These are phyloP conservation scores for Tenrec ecaudatus DNA, from an alignment of 2,113 vertebrate genomes.

Conservation along the genomic window DNA sequence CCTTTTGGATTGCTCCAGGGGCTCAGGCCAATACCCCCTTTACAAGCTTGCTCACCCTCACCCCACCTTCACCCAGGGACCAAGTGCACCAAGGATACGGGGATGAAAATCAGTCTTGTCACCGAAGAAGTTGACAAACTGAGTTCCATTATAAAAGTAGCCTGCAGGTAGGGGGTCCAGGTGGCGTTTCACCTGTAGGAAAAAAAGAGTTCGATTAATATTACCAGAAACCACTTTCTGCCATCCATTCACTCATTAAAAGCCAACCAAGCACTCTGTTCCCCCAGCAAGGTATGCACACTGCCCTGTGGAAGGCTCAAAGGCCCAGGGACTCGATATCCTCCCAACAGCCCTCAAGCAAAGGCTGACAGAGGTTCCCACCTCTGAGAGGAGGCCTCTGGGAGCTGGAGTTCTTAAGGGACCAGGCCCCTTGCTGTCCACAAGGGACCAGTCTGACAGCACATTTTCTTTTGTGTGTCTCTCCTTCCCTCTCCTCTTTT, in stretches of 20 bases:
- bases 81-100: conserved; percentile 91
- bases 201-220: conserved; percentile 53
- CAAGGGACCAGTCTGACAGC: neutral
- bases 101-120: conserved; percentile 95
- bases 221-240: conserved; percentile 26
- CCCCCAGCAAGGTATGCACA: neutral
- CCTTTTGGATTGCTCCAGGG: neutral
- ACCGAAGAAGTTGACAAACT: conserved; percentile 96
- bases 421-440: neutral
- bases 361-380: neutral
- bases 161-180: conserved; percentile 94
- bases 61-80: neutral
- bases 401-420: neutral
- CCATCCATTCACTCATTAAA: conserved; percentile 29
- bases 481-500: neutral
- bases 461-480: neutral
- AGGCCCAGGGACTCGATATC: neutral
- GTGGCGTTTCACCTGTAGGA: conserved; percentile 89
- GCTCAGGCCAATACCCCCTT: neutral
- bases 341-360: neutral
- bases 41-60: neutral
- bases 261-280: neutral
- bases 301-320: neutral
- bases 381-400: neutral
- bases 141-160: conserved; percentile 96